Evolutionary conservation across 2,888 invertebrate genomes (phyloP).

Genomic region (Agrotis segetum): DNA sequence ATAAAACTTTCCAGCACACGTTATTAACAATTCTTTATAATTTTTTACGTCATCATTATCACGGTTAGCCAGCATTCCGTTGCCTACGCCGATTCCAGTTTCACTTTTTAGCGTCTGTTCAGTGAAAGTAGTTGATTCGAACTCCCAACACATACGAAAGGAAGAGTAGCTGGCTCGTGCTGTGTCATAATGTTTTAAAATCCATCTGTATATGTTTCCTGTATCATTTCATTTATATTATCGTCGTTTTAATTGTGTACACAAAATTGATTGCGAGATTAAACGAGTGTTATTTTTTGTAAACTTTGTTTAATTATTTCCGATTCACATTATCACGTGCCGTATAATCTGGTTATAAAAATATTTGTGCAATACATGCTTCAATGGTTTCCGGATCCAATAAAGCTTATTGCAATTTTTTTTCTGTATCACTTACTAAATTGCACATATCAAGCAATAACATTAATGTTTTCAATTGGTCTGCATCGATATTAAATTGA

Average conservation of each 20-base stretch:
- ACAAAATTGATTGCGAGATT: conserved; percentile 5
- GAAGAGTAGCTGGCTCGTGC: conserved; percentile 64
- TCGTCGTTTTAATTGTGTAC: conserved; percentile 47
- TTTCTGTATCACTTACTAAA: not conserved
- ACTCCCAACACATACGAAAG: conserved; percentile 81
- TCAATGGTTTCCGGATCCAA: conserved; percentile 4
- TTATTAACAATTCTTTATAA: conserved; percentile 59
- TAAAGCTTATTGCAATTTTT: conserved; percentile 4
- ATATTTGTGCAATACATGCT: not conserved
- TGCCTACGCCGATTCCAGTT: conserved; percentile 82
- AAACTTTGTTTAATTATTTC: conserved; percentile 19
- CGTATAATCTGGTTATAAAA: not conserved
- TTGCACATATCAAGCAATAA: not conserved
- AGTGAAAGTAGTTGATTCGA: conserved; percentile 87
- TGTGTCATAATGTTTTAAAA: conserved; percentile 67
- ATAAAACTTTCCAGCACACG: conserved; percentile 61
- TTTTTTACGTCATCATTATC: conserved; percentile 75
- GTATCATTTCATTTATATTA: conserved; percentile 22
- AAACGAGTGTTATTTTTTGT: not conserved
- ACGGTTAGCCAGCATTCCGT: conserved; percentile 77
- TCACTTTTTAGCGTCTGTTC: conserved; percentile 88
- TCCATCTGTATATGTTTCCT: conserved; percentile 61
- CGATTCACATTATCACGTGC: conserved; percentile 12
- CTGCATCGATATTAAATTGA: not conserved
- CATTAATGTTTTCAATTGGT: not conserved